Conservation (phyloP, 2,113 vertebrate species). For the Rousettus leschenaultii region DNA sequence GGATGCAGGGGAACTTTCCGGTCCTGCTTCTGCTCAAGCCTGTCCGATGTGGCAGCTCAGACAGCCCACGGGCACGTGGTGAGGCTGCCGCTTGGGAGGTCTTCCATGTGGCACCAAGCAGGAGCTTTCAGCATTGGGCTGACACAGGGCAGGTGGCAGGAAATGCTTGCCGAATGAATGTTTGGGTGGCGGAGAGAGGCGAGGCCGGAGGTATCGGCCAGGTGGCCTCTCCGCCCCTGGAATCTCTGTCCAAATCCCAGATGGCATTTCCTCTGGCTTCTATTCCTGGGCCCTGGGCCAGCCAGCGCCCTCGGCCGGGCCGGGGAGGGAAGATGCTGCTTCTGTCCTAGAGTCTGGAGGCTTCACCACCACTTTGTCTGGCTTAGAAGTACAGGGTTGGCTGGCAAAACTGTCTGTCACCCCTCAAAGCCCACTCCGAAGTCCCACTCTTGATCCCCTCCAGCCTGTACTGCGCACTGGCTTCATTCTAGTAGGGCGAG, state of each 20-base stretch:
- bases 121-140: background rate
- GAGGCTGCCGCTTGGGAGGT: too few species aligned
- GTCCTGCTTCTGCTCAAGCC: background rate
- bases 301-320: fast-evolving
- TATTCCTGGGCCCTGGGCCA: background rate
- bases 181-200: background rate
- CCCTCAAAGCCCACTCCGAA: background rate
- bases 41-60: background rate
- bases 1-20: background rate
- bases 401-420: background rate
- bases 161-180: constrained; percentile 14
- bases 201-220: background rate
- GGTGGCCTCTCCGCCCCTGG: background rate
- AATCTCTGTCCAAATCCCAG: background rate
- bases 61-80: background rate
- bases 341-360: background rate
- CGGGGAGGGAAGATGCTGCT: background rate
- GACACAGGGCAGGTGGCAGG: background rate
- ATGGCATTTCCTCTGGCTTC: background rate
- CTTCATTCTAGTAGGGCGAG: background rate
- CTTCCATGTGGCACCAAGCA: background rate
- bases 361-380: background rate
- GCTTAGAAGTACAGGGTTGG: too few species aligned
- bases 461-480: background rate
- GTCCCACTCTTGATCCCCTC: background rate